Conservation (phyloP, 2,888 invertebrate genomes). For the Corythucha ciliata region DNA sequence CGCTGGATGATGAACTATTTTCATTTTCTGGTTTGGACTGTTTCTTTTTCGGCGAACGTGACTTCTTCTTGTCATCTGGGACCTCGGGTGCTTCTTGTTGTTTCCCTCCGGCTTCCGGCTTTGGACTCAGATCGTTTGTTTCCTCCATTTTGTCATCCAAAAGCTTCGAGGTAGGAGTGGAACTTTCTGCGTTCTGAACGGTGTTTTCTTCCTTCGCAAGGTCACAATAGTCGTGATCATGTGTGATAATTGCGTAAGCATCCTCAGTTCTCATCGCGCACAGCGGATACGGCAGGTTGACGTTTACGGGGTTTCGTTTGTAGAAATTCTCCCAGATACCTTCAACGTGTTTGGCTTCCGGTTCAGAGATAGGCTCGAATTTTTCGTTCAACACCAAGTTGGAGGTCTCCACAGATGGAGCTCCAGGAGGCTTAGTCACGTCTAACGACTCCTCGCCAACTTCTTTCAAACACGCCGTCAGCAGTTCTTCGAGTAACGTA, state of each 20-base stretch:
- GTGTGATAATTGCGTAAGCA: conserved; percentile 30
- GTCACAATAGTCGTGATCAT: conserved; percentile 36
- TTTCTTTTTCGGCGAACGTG: conserved; percentile 46
- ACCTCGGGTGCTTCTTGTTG: conserved; percentile 18
- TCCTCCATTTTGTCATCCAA: conserved; percentile 33
- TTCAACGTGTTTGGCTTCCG: conserved; percentile 45
- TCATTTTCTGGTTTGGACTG: conserved; percentile 43
- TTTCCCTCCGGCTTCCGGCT: conserved; percentile 12
- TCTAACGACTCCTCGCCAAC: no score
- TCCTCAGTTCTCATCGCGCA: conserved; percentile 29
- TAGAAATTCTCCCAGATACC: conserved; percentile 72
- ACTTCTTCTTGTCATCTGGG: conserved; percentile 41
- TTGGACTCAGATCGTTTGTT: conserved; percentile 18
- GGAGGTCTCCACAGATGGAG: no score
- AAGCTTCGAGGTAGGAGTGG: conserved; percentile 31
- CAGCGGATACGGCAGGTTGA: conserved; percentile 29
- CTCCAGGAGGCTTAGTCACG: no score
- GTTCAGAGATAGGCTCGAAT: not conserved
- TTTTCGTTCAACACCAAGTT: no score
- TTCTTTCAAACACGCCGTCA: no score
- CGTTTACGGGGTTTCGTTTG: conserved; percentile 52
- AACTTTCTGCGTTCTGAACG: conserved; percentile 36
- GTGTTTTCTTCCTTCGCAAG: conserved; percentile 27
- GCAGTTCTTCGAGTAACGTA: no score
- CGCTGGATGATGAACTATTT: conserved; percentile 59